Conservation (phyloP, 2,888 invertebrate genomes). For the Saturnia pavonia region DNA sequence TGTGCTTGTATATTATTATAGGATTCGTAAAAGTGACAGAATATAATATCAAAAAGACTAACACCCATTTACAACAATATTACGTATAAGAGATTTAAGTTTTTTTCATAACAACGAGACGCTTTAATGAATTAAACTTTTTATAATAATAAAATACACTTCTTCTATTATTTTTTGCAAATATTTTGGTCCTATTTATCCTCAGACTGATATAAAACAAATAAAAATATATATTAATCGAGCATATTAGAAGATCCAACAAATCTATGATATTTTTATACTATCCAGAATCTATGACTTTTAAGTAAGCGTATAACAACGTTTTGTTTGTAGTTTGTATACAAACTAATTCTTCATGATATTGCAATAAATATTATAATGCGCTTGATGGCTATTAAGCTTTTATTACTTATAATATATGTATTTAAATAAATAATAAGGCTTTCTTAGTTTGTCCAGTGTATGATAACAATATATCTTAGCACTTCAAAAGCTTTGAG, state of each 20-base stretch:
- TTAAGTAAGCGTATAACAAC: too few species aligned
- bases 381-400: background rate
- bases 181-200: background rate
- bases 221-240: background rate
- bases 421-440: background rate
- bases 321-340: too few species aligned
- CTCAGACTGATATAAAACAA: background rate
- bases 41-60: constrained; percentile 50
- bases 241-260: background rate
- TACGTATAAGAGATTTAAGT: constrained; percentile 56
- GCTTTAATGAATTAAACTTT: background rate
- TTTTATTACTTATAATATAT: background rate
- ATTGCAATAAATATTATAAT: background rate
- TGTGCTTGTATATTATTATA: constrained; percentile 31
- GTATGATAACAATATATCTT: background rate
- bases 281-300: background rate
- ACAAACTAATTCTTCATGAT: background rate
- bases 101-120: background rate
- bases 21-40: constrained; percentile 46
- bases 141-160: background rate
- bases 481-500: constrained; percentile 8
- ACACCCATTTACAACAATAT: constrained; percentile 51
- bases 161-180: background rate
- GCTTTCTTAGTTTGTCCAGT: background rate
- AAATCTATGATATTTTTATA: background rate